These are phyloP conservation scores for Paralichthys olivaceus DNA, from an alignment of 2,113 vertebrate genomes.

Conservation along the genomic window DNA sequence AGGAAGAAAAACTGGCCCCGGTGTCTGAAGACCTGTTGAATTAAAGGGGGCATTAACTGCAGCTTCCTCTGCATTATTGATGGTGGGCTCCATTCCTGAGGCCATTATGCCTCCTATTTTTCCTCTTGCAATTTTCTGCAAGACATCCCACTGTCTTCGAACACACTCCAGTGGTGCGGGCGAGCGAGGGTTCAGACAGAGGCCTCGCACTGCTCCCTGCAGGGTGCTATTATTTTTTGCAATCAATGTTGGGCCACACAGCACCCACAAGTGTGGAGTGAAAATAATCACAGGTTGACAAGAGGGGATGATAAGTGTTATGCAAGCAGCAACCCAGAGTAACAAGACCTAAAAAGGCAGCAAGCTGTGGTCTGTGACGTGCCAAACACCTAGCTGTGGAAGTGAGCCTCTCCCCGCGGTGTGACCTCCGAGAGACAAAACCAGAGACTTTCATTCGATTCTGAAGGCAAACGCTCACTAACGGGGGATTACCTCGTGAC, in stretches of 20 bases:
- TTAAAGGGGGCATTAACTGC: constrained; percentile 80
- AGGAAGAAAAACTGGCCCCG: constrained; percentile 66
- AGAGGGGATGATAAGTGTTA: constrained; percentile 39
- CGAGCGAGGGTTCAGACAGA: constrained; percentile 58
- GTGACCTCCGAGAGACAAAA: constrained; percentile 48
- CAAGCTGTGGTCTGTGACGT: constrained; percentile 16
- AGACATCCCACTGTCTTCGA: constrained; percentile 72
- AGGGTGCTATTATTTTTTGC: constrained; percentile 69
- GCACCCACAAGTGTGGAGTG: constrained; percentile 40
- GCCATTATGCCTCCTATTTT: constrained; percentile 75
- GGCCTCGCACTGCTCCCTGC: constrained; percentile 43
- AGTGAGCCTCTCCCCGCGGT: neutral
- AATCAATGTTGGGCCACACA: constrained; percentile 45
- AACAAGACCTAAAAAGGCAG: constrained; percentile 18
- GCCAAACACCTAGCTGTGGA: neutral
- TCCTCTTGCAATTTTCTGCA: constrained; percentile 68
- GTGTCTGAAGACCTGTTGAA: constrained; percentile 80
- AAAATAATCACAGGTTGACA: constrained; percentile 60
- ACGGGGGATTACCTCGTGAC: constrained; percentile 53
- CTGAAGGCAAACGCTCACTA: constrained; percentile 37
- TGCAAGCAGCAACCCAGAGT: constrained; percentile 39
- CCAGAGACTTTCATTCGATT: constrained; percentile 41
- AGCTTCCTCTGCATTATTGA: constrained; percentile 81
- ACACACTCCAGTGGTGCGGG: constrained; percentile 58
- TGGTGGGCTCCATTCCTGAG: constrained; percentile 66